Percentiles rank a stretch among this genome's conserved stretches.
These are phyloP conservation scores for Lysandra bellargus DNA, from an alignment of 2,888 invertebrate genomes.

Conservation along the genomic window DNA sequence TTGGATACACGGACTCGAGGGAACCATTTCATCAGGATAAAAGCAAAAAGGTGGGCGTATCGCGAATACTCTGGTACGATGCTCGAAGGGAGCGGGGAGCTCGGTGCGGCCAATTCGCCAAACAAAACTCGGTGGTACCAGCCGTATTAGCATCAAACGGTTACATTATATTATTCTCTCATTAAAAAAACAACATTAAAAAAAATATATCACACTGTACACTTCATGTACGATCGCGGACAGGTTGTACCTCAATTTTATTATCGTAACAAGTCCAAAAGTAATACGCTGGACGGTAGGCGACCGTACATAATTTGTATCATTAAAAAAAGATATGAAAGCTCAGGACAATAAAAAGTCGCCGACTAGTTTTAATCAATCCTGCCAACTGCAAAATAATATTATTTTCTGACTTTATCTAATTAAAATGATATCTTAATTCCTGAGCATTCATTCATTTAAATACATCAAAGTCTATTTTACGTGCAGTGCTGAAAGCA, in stretches of 20 bases:
- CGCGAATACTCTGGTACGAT: conserved; percentile 26
- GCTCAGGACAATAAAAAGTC: background rate
- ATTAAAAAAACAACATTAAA: background rate
- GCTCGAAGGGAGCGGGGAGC: background rate
- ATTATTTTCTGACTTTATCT: background rate
- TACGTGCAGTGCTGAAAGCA: conserved; percentile 13
- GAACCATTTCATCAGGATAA: conserved; percentile 50
- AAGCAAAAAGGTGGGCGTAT: conserved; percentile 41
- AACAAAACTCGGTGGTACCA: background rate
- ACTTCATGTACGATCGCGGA: background rate
- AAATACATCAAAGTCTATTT: background rate
- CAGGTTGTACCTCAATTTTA: background rate
- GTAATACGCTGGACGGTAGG: background rate
- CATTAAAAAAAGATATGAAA: background rate
- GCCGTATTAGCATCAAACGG: conserved; percentile 9
- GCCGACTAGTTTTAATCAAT: background rate
- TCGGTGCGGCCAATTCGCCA: too few relatives aligned
- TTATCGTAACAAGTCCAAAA: background rate
- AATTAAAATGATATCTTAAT: background rate
- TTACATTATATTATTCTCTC: background rate
- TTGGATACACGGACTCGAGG: background rate
- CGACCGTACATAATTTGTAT: background rate
- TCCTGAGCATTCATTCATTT: background rate
- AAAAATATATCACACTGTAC: background rate
- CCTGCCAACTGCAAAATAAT: background rate